Percentiles rank a stretch among this genome's conserved stretches.
Conservation (phyloP, 2,888 invertebrate species). For the Falcaria lacertinaria region DNA sequence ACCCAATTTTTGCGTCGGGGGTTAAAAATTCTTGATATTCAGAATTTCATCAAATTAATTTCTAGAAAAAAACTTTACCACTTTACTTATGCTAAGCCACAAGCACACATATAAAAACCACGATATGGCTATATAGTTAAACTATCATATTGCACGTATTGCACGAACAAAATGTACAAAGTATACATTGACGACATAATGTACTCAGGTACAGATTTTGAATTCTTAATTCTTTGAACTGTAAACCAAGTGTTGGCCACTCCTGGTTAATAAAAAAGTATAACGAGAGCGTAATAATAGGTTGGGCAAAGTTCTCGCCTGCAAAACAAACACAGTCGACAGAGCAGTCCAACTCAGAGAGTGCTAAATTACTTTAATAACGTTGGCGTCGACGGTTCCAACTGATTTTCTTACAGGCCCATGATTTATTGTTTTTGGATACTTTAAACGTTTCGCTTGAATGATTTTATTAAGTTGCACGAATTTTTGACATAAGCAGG, state of each 20-base stretch:
- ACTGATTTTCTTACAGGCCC: slow-evolving; percentile 29
- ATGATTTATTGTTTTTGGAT: slow-evolving; percentile 34
- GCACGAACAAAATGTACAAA: too few species aligned
- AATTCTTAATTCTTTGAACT: background rate
- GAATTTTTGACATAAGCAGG: background rate
- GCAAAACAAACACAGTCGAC: slow-evolving; percentile 75
- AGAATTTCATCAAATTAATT: too few species aligned
- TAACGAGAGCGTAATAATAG: slow-evolving; percentile 73
- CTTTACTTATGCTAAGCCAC: too few species aligned
- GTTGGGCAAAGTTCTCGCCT: slow-evolving; percentile 75
- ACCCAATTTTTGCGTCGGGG: too few species aligned
- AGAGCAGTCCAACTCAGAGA: slow-evolving; percentile 53
- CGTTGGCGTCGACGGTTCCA: slow-evolving; percentile 27
- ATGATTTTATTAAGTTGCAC: background rate
- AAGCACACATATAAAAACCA: too few species aligned
- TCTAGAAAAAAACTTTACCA: too few species aligned
- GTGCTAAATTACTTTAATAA: slow-evolving; percentile 71
- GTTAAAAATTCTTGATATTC: too few species aligned
- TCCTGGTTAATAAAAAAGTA: slow-evolving; percentile 63
- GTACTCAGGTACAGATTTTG: background rate
- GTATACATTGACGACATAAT: background rate
- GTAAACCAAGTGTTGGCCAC: slow-evolving; percentile 45
- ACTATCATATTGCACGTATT: too few species aligned
- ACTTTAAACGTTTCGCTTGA: slow-evolving; percentile 16
- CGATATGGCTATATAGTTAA: too few species aligned